Percentiles rank a stretch among this genome's conserved stretches.
phyloP scores from a whole-genome alignment of 2,113 vertebrate species.

The Ammodytes marinus region DNA sequence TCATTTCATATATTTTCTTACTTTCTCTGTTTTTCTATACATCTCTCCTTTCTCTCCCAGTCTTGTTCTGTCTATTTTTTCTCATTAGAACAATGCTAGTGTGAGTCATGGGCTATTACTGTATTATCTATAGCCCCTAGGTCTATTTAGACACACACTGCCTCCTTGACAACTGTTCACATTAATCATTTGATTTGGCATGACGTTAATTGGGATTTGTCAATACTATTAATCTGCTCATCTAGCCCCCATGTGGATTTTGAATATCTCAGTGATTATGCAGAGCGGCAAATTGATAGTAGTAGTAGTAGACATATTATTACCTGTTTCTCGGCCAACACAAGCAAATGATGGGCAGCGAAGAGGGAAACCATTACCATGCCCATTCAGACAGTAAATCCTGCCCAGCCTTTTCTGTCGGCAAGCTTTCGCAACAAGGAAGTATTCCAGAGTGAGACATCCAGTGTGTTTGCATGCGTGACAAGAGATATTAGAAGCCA shows the following conservation, averaged over 20 bases:
- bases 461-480: background rate
- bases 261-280: conserved; percentile 73
- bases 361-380: conserved; percentile 23
- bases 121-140: conserved; percentile 79
- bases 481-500: background rate
- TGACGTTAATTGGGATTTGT: conserved; percentile 82
- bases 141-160: conserved; percentile 80
- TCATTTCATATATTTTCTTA: conserved; percentile 6
- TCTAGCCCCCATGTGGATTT: conserved; percentile 72
- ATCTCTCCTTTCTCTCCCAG: conserved; percentile 33
- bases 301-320: conserved; percentile 41
- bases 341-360: conserved; percentile 29
- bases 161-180: conserved; percentile 77
- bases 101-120: conserved; percentile 81
- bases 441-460: conserved; percentile 9
- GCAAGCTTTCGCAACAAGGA: conserved; percentile 3
- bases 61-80: conserved; percentile 47
- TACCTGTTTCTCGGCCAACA: conserved; percentile 60
- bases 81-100: conserved; percentile 69
- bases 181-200: conserved; percentile 81
- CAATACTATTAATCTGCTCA: conserved; percentile 82
- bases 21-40: conserved; percentile 38
- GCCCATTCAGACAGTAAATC: conserved; percentile 38
- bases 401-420: conserved; percentile 7
- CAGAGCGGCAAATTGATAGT: conserved; percentile 14